Evolutionary conservation across 2,113 vertebrate species (phyloP).

Genomic region (Nannobrachium achirus): DNA sequence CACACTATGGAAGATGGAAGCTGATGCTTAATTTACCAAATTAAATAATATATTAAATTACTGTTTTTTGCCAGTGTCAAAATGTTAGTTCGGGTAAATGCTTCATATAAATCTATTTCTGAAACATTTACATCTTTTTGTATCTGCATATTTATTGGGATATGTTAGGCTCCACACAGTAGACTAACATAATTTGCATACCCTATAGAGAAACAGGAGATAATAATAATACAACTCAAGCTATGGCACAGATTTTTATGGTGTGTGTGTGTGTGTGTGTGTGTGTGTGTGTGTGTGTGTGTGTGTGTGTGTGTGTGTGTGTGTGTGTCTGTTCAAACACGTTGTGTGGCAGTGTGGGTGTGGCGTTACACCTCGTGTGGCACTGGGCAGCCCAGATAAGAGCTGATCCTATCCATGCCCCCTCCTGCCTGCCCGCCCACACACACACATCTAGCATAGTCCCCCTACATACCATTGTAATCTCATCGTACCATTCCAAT

Average conservation of each 20-base stretch:
- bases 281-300: constrained; percentile 24
- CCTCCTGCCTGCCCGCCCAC: constrained; percentile 69
- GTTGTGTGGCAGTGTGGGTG: constrained; percentile 79
- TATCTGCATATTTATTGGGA: constrained; percentile 34
- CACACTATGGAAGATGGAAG: constrained; percentile 13
- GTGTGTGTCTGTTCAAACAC: constrained; percentile 80
- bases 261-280: constrained; percentile 18
- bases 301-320: constrained; percentile 34
- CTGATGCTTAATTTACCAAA: constrained; percentile 26
- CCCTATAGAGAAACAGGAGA: constrained; percentile 63
- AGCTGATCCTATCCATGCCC: constrained; percentile 79
- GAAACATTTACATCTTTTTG: neutral
- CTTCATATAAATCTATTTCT: constrained; percentile 8
- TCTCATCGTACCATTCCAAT: constrained; percentile 62
- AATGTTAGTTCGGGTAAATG: constrained; percentile 24
- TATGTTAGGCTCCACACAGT: constrained; percentile 46
- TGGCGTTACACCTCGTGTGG: constrained; percentile 84
- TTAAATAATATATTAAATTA: constrained; percentile 29
- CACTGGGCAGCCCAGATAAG: constrained; percentile 84
- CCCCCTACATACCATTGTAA: constrained; percentile 63
- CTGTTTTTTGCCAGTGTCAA: constrained; percentile 2
- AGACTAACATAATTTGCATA: constrained; percentile 61
- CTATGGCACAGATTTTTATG: constrained; percentile 69
- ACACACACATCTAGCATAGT: constrained; percentile 34
- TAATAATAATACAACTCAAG: constrained; percentile 68